Evolutionary conservation across 2,888 invertebrate species (phyloP), one percentile per base, ranked within the genome.

Genomic region (Sminthurinus aureus): DNA sequence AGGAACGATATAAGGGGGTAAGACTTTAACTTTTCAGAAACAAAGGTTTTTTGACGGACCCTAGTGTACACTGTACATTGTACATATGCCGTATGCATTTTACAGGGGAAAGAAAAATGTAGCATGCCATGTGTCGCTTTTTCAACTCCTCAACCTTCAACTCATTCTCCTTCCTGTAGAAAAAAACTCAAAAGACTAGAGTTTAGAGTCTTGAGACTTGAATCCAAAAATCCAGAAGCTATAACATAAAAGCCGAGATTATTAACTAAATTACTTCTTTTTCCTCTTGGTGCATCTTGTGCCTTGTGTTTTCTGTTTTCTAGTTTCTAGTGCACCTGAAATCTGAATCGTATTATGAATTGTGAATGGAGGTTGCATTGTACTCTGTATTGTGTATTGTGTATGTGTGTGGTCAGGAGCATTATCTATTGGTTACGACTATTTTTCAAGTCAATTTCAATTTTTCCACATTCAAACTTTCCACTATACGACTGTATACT

Each of bases 361-460:
- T 38, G 1, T 38, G 38, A 38, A 38, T 38, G n/a, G n/a, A n/a
- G n/a, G n/a, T n/a, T n/a, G 38, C 6, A 38, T 38, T 6, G 38
- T 38, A 38, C 6, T 38, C 1, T 38, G 38, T 38, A 38, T 38
- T 38, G 6, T 58, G 58, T 2, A 15, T 58, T 13, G 18, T 58
- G 71, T 71, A 71, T 71, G 71, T 71, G 71, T 71, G 71, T 71
- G 71, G 71, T 71, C 71, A 71, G 71, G 71, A 24, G 22, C 20
- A 24, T 71, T 71, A 71, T 26, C 24, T 71, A 71, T 71, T 71
- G 71, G 71, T 15, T 26, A 71, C 71, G 71, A 71, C 71, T 71
- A 71, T 71, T 71, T 71, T 71, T 71, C 71, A 71, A 71, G 71
- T 71, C 71, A 71, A 26, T 71, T 71, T 71, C 71, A 71, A 71